Percentiles rank a stretch among this genome's conserved stretches.
phyloP scores from a whole-genome alignment of 2,113 vertebrate species.

The Plestiodon gilberti region DNA sequence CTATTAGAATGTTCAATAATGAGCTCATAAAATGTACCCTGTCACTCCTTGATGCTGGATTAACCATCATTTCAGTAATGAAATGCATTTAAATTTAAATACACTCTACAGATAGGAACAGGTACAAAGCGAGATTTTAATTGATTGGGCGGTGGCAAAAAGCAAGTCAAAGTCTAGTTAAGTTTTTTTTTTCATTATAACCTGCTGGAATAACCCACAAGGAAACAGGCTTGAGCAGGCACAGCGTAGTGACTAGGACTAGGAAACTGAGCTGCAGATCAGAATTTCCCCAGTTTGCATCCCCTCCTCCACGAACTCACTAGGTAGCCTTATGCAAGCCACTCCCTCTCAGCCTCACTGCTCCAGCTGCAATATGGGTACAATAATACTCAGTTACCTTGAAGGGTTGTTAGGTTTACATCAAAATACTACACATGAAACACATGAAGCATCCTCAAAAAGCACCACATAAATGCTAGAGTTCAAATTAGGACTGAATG shows the following conservation, averaged over 20 bases:
- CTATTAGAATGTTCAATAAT: slow-evolving; percentile 45
- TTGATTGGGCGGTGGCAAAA: slow-evolving; percentile 16
- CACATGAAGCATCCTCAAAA: too few species aligned
- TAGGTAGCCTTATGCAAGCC: too few species aligned
- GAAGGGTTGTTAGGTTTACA: too few species aligned
- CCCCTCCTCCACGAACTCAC: too few species aligned
- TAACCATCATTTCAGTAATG: slow-evolving; percentile 44
- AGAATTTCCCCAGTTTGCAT: not conserved
- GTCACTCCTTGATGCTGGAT: slow-evolving; percentile 44
- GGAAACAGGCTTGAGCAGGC: not conserved
- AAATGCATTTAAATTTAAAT: slow-evolving; percentile 48
- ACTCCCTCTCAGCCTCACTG: too few species aligned
- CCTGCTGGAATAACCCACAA: not conserved
- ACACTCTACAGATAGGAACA: slow-evolving; percentile 28
- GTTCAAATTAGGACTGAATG: too few species aligned
- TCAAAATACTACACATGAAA: too few species aligned
- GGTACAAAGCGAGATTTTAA: not conserved
- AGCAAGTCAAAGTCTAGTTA: not conserved
- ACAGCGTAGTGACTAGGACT: too few species aligned
- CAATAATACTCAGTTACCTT: too few species aligned
- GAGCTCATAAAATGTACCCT: slow-evolving; percentile 45
- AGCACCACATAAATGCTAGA: too few species aligned
- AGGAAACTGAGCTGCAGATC: not conserved
- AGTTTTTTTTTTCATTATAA: not conserved
- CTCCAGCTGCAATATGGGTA: too few species aligned